Base-by-base conservation (phyloP, 2,113 vertebrate species). In the human (Homo sapiens) region DNA sequence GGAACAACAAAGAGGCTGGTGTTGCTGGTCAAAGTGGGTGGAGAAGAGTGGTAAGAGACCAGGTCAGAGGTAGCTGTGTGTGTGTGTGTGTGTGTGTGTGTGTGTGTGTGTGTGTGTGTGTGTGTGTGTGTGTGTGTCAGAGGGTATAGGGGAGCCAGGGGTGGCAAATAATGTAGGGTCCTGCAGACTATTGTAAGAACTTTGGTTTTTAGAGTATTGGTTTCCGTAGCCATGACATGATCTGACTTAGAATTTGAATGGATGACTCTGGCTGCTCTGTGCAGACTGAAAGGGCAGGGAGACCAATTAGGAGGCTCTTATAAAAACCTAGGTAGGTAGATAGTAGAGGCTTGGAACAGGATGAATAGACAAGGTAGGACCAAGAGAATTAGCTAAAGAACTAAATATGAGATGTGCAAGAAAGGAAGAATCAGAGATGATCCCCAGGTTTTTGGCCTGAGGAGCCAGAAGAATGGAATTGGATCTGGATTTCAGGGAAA, bases 81-180 rank as follows among this genome's bases (percentile, higher is more conserved):
- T 35, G 12, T 11, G 43, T 1, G 55, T 8, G 30, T 4, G 45
- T 22, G 1, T 35, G 66, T 35, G 66, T 1, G 0, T 40, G 40
- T 40, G 40, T 40, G 40, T 40, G 40, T 40, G 40, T 40, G 40
- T 40, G 40, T 40, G 40, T 40, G 40, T 40, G 40, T 40, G 40
- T 40, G 40, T 40, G 40, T 40, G 40, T 40, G 30, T 4, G 45
- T 22, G 1, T 35, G 66, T 35, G 66, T 0, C 0, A 2, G 30
- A 10, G 14, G 32, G 18, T 7, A 5, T 9, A 9, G n/a, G 40
- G 25, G 20, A n/a, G 30, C 6, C 50, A 83, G 17, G 17, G 40
- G 30, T 89, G 45, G 64, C 43, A 59, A 27, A 35, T 3, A 73
- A 32, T 0, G n/a, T 8, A 85, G 59, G 43, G 18, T 66, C 32